A percentile compares a stretch with the other conserved stretches of the same genome.
Evolutionary conservation across 2,797 vertebrate species (phyloP).

Genomic region (Malurus splendens): DNA sequence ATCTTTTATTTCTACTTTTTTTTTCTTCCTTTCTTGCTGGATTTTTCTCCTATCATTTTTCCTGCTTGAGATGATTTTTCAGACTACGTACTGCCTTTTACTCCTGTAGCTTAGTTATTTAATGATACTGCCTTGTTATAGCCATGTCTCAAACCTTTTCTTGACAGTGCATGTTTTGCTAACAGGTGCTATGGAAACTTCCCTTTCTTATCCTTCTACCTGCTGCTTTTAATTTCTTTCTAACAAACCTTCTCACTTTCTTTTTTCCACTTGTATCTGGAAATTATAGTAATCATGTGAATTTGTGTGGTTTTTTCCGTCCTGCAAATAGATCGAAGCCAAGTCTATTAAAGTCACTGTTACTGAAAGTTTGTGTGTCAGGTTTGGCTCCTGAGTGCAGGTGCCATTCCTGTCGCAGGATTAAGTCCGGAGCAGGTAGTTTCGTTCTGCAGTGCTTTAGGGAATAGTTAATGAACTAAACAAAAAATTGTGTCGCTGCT

Average conservation of each 20-base stretch:
- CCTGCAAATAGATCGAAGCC: not conserved
- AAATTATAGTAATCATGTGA: not conserved
- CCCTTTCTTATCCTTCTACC: not conserved
- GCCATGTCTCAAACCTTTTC: not conserved
- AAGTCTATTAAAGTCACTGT: rapidly evolving
- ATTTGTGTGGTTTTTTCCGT: not conserved
- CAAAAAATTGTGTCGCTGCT: not conserved
- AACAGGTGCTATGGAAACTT: not conserved
- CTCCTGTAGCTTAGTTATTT: not conserved
- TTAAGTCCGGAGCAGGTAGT: not conserved
- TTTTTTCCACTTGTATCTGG: not conserved
- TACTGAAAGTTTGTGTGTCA: not conserved
- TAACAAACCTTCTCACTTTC: not conserved
- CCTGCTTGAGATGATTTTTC: not conserved
- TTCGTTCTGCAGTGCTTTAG: not conserved
- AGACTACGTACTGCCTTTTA: not conserved
- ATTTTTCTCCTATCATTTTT: not conserved
- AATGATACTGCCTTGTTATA: not conserved
- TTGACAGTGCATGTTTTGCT: not conserved
- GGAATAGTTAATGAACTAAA: not conserved
- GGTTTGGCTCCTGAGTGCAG: not conserved
- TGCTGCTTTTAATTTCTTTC: not conserved
- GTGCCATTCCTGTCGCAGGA: rapidly evolving
- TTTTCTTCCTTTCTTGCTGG: not conserved
- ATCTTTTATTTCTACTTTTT: not conserved